Conservation (phyloP, 1,140 invertebrate species). For the Nasonia vitripennis region DNA sequence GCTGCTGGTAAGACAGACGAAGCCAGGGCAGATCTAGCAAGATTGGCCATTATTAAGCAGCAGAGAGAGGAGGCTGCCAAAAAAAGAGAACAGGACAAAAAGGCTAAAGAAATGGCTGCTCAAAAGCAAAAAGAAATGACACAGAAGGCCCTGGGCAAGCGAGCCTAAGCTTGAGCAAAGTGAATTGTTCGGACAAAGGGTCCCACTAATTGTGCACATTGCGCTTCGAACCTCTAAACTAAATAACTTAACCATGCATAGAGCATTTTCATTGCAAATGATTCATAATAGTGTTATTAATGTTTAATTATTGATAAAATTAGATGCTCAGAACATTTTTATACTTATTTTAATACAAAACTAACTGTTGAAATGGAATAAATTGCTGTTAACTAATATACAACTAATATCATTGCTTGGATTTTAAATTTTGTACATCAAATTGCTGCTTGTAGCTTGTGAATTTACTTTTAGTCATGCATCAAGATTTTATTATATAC, state of each 20-base stretch:
- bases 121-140: constrained; percentile 76
- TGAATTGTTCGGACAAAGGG: neutral
- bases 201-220: constrained; percentile 22
- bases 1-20: constrained; percentile 96
- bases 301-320: neutral
- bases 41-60: constrained; percentile 92
- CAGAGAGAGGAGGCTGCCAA: constrained; percentile 95
- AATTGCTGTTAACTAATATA: constrained; percentile 11
- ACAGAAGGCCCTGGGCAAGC: constrained; percentile 78
- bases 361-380: constrained; percentile 28
- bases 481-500: neutral
- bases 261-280: constrained; percentile 38
- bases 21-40: constrained; percentile 93
- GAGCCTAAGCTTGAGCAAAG: constrained; percentile 57
- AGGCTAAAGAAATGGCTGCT: constrained; percentile 79
- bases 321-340: neutral
- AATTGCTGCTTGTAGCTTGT: neutral
- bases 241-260: constrained; percentile 7
- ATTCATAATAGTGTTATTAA: constrained; percentile 16
- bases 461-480: neutral
- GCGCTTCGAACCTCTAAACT: neutral
- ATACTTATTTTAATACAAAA: constrained; percentile 1
- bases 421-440: neutral
- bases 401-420: neutral
- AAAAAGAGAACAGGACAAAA: constrained; percentile 90